These are phyloP conservation scores for Masnerella sp. DNA, from an alignment of 2,888 invertebrate species.

Conservation along the genomic window DNA sequence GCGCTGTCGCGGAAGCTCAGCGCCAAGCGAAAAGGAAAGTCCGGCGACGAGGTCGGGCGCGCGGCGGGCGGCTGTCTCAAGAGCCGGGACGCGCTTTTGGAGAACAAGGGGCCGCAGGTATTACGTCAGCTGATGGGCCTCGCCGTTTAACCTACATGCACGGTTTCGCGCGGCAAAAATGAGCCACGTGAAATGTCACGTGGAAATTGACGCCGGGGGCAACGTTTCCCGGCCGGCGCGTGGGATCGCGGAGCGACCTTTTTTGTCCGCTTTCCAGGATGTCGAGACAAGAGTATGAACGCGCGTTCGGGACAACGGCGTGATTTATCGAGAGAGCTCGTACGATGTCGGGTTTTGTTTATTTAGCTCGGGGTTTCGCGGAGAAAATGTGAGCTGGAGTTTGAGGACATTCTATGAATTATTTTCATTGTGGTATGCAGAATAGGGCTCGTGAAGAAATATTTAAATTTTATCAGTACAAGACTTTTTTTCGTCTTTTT, in stretches of 20 bases:
- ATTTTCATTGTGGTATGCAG: too few relatives aligned
- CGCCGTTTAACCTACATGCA: constrained; percentile 45
- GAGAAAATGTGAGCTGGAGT: too few relatives aligned
- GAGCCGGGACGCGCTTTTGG: constrained; percentile 70
- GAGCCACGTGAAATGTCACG: constrained; percentile 46
- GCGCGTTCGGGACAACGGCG: too few relatives aligned
- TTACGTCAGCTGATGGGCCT: constrained; percentile 41
- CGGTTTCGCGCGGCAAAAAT: constrained; percentile 7
- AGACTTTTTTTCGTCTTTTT: too few relatives aligned
- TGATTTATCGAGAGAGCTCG: too few relatives aligned
- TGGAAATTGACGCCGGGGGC: constrained; percentile 29
- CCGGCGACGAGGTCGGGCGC: constrained; percentile 58
- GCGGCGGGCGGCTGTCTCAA: constrained; percentile 64
- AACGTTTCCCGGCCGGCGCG: constrained; percentile 25
- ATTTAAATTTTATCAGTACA: too few relatives aligned
- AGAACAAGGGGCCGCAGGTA: constrained; percentile 70
- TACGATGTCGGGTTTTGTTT: too few relatives aligned
- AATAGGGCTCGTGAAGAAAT: too few relatives aligned
- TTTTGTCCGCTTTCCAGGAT: constrained; percentile 9
- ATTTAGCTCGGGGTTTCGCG: too few relatives aligned
- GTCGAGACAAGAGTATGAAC: too few relatives aligned
- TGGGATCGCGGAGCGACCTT: constrained; percentile 21
- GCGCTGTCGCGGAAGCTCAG: constrained; percentile 79
- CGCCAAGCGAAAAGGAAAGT: constrained; percentile 56
- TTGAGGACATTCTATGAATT: too few relatives aligned